phyloP scores from a whole-genome alignment of 2,113 vertebrate genomes.

The Colossoma macropomum region DNA sequence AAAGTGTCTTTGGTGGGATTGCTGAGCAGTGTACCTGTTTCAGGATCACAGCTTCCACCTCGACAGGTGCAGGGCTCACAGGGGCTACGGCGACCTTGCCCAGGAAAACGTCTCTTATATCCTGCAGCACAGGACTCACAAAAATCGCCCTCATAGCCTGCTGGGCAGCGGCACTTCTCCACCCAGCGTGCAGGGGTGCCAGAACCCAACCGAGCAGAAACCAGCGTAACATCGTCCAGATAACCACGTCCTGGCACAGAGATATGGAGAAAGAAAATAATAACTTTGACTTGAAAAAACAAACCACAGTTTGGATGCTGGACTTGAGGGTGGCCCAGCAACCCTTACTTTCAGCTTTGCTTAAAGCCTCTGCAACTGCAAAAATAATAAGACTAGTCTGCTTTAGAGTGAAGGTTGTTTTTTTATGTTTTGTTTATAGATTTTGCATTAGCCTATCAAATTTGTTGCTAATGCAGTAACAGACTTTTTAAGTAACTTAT shows the following conservation, averaged over 20 bases:
- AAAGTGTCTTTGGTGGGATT: too few relatives aligned
- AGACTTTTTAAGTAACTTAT: too few relatives aligned
- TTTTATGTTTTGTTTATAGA: too few relatives aligned
- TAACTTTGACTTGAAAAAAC: background rate
- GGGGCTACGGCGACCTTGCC: conserved; percentile 76
- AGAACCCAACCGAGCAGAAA: conserved; percentile 73
- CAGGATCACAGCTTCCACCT: conserved; percentile 87
- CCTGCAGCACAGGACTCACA: conserved; percentile 85
- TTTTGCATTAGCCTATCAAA: too few relatives aligned
- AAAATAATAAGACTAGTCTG: too few relatives aligned
- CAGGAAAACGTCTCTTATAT: conserved; percentile 75
- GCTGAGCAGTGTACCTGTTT: conserved; percentile 83
- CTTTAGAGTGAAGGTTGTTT: too few relatives aligned
- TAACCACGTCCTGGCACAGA: conserved; percentile 85
- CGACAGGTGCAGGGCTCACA: conserved; percentile 86
- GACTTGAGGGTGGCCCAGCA: too few relatives aligned
- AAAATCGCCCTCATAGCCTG: conserved; percentile 81
- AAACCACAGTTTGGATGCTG: background rate
- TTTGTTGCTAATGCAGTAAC: too few relatives aligned
- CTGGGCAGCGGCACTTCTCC: conserved; percentile 82
- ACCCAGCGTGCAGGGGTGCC: conserved; percentile 86
- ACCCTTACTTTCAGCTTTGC: too few relatives aligned
- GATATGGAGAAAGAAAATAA: background rate
- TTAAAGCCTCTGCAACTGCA: too few relatives aligned
- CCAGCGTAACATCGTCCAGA: conserved; percentile 84